Conservation (phyloP, 1,140 invertebrate species). For the Prorops nasuta region DNA sequence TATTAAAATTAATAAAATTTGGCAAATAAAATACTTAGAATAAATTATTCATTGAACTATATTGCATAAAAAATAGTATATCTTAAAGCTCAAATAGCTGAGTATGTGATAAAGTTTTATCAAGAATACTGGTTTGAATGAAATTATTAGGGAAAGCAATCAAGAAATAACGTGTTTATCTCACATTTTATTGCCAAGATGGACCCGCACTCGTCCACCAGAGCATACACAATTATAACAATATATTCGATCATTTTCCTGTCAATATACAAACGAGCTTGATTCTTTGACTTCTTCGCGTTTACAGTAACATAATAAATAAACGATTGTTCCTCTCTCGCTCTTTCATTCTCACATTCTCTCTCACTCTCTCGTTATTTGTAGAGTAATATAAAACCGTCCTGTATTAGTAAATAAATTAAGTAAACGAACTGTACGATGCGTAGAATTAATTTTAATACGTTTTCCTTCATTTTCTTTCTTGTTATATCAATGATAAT, state of each 20-base stretch:
- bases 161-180: neutral
- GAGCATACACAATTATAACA: conserved; percentile 40
- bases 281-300: conserved; percentile 16
- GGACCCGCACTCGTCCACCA: conserved; percentile 12
- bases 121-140: too few species aligned
- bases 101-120: too few species aligned
- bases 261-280: conserved; percentile 42
- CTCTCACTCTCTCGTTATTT: conserved; percentile 4
- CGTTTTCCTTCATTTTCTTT: conserved; percentile 16
- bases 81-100: too few species aligned
- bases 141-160: neutral
- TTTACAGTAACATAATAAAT: conserved; percentile 46
- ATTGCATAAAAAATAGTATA: too few species aligned
- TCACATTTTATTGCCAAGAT: neutral
- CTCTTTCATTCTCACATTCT: conserved; percentile 14
- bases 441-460: conserved; percentile 30
- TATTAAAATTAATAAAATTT: too few species aligned
- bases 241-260: conserved; percentile 26
- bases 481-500: conserved; percentile 37
- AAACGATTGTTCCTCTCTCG: conserved; percentile 30
- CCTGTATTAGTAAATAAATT: conserved; percentile 49
- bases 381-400: conserved; percentile 42
- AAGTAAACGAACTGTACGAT: conserved; percentile 44
- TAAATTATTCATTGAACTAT: too few species aligned
- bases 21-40: too few species aligned